Percentiles rank a stretch among this genome's conserved stretches.
Evolutionary conservation across 2,888 invertebrate genomes (phyloP).

Genomic region (Phyllotreta striolata): DNA sequence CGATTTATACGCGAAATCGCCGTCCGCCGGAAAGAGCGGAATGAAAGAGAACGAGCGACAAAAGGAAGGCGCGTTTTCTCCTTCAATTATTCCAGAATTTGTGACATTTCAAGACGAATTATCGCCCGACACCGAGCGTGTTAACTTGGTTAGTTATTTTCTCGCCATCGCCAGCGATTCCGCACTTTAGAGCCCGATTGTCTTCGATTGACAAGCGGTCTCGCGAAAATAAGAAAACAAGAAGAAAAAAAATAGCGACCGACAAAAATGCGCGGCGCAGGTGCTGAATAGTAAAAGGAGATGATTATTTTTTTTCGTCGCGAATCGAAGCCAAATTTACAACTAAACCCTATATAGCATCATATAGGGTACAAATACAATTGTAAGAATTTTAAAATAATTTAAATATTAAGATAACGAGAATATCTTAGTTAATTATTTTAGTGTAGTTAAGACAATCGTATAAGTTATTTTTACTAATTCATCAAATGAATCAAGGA

Average conservation of each 20-base stretch:
- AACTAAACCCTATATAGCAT: no score
- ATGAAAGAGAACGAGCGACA: no score
- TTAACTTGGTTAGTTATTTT: slow-evolving; percentile 62
- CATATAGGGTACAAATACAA: no score
- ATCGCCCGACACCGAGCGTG: slow-evolving; percentile 59
- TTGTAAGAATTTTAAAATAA: no score
- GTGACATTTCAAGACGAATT: slow-evolving; percentile 58
- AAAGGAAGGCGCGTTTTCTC: slow-evolving; percentile 19
- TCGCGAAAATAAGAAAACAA: slow-evolving; percentile 42
- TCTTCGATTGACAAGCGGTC: slow-evolving; percentile 53
- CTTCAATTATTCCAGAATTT: slow-evolving; percentile 51
- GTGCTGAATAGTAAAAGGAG: slow-evolving; percentile 8
- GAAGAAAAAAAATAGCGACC: slow-evolving; percentile 42
- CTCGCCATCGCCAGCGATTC: slow-evolving; percentile 51
- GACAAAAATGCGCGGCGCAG: slow-evolving; percentile 10
- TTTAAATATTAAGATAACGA: no score
- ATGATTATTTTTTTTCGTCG: not conserved
- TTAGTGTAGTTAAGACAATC: no score
- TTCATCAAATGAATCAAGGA: slow-evolving; percentile 4
- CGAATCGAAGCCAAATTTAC: no score
- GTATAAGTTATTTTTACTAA: no score
- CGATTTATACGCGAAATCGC: no score
- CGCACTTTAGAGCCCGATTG: slow-evolving; percentile 48
- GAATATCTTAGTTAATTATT: no score
- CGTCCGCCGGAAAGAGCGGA: no score